Evolutionary conservation across 2,797 vertebrate species (phyloP), one percentile per base, ranked within the genome.

Genomic region (Aulostomus chinensis): DNA sequence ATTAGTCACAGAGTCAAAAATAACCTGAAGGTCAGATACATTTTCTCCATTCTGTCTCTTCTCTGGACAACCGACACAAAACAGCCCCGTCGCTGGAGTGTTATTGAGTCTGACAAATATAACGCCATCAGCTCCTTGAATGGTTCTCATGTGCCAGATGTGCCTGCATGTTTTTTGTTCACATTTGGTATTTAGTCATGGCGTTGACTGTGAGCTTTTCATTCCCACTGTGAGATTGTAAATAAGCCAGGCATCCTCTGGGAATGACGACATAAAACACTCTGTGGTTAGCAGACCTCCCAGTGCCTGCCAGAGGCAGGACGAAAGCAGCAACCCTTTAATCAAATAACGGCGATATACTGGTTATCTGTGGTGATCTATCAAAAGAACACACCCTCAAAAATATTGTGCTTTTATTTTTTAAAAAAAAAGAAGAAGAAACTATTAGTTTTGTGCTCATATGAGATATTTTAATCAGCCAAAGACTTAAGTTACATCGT

Each of bases 201-300:
- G 64, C 31, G 34, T 56, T 65, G 68, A 78, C 56, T 69, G 63
- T 74, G 56, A 71, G 77, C 46, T 52, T 56, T n/a, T 68, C 58
- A 63, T 69, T 73, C 76, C 55, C 66, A 76, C 52, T 68, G 53
- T 67, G 76, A 68, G 78, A 66, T 69, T 76, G 79, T 80, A 84
- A 86, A 84, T 81, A 86, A 78, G 67, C 72, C 50, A 58, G 38
- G 66, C 38, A 50, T 81, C 80, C 77, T 85, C 55, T 42, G 78
- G 75, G 73, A 73, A 59, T 47, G 65, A 73, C 67, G 63, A 73
- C 76, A 86, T 84, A 75, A 87, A 85, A 81, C 63, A 82, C 61
- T 52, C 53, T 38, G 45, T 63, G 74, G 66, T 76, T 76, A 74
- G 73, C 47, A 69, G 67, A 76, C 57, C 67, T 65, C 54, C 58